These are phyloP conservation scores for Rhinopomastus cyanomelas DNA, from an alignment of 2,113 vertebrate species.

Conservation along the genomic window DNA sequence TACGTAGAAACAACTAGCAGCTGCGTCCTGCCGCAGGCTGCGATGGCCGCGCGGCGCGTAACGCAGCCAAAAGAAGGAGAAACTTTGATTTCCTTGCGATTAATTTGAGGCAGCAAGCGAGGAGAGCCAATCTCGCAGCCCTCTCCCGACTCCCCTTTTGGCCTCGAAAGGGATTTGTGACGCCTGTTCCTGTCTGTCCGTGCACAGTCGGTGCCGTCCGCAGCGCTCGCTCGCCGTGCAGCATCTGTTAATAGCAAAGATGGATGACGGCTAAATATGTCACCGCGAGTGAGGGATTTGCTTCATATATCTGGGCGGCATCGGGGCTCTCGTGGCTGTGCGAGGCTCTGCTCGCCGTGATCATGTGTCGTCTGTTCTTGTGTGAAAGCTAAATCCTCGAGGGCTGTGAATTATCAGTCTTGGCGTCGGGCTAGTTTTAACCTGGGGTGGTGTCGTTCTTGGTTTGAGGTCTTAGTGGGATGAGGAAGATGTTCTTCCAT, in stretches of 20 bases:
- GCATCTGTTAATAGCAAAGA: constrained; percentile 36
- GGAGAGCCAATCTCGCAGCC: neutral
- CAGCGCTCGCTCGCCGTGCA: neutral
- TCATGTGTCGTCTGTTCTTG: neutral
- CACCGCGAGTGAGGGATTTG: constrained; percentile 4
- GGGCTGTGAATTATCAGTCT: neutral
- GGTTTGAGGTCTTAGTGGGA: accelerated
- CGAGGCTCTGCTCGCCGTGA: neutral
- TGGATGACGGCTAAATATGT: constrained; percentile 38
- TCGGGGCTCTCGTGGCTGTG: neutral
- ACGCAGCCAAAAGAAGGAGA: neutral
- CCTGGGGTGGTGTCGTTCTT: neutral
- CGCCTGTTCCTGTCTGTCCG: neutral
- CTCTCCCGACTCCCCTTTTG: neutral
- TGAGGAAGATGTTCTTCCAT: neutral
- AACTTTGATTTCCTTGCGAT: neutral
- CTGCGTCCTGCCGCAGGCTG: neutral
- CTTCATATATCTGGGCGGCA: neutral
- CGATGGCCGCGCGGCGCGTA: neutral
- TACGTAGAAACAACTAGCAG: neutral
- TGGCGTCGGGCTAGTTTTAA: neutral
- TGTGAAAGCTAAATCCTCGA: neutral
- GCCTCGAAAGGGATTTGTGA: neutral
- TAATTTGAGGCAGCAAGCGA: neutral
- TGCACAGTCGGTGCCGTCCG: too few relatives aligned